Evolutionary conservation across 2,113 vertebrate species (phyloP).

Genomic region (Delphinapterus leucas): DNA sequence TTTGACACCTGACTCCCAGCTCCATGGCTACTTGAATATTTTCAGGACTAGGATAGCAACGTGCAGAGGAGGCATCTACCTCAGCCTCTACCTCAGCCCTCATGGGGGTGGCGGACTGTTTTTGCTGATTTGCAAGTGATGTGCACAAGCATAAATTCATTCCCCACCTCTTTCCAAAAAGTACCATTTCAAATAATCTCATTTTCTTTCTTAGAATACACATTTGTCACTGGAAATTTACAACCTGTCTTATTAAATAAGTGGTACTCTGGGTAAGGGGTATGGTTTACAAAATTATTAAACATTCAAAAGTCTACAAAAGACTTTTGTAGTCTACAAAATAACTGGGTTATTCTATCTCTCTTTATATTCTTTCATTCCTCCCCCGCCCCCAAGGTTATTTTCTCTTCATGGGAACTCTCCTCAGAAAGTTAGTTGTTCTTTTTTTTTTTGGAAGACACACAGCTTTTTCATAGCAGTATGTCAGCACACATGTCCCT

Average conservation of each 20-base stretch:
- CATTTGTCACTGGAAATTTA: conserved; percentile 86
- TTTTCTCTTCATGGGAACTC: background rate
- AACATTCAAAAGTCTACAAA: conserved; percentile 86
- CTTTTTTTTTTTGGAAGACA: background rate
- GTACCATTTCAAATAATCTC: conserved; percentile 86
- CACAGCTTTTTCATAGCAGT: background rate
- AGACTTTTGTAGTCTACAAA: too few species aligned
- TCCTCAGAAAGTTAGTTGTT: background rate
- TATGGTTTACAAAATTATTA: conserved; percentile 82
- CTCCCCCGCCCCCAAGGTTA: background rate
- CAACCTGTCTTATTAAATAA: conserved; percentile 85
- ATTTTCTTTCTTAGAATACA: conserved; percentile 87
- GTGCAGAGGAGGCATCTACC: background rate
- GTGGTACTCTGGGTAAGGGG: conserved; percentile 87
- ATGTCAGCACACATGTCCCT: background rate
- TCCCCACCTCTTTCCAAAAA: conserved; percentile 83
- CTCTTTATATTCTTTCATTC: background rate
- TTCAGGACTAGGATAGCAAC: background rate
- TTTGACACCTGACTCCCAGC: background rate
- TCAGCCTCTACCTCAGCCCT: background rate
- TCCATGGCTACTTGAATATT: background rate
- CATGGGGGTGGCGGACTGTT: conserved; percentile 79
- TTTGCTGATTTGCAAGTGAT: conserved; percentile 91
- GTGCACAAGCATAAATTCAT: conserved; percentile 76
- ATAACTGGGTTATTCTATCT: background rate